phyloP scores from a whole-genome alignment of 2,888 invertebrate species.

The Nomada fucata region DNA sequence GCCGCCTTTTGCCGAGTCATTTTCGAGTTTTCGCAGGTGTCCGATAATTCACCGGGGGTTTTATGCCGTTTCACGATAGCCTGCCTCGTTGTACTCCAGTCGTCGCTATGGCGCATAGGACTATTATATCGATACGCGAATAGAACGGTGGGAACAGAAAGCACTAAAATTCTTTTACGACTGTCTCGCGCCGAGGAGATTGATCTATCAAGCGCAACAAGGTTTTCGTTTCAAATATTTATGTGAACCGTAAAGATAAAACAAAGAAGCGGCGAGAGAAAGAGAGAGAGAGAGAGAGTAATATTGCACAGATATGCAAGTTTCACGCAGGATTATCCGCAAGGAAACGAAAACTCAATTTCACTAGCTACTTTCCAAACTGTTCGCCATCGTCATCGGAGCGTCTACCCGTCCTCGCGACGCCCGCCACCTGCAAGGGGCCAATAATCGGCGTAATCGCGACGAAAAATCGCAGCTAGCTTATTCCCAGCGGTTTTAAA shows the following conservation, averaged over 20 bases:
- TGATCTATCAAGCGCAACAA: no score
- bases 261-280: background rate
- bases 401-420: background rate
- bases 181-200: no score
- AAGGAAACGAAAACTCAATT: background rate
- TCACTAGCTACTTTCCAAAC: background rate
- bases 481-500: conserved; percentile 30
- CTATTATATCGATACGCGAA: background rate
- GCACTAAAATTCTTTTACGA: no score
- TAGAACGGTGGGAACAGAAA: no score
- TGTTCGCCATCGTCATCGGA: no score
- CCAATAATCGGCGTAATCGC: conserved; percentile 28
- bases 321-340: background rate
- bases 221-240: background rate
- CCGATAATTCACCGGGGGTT: background rate
- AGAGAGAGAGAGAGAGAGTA: no score
- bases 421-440: background rate
- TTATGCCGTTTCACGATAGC: background rate
- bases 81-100: background rate
- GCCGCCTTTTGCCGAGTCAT: background rate
- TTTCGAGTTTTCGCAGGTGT: background rate
- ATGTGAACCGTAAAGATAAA: background rate
- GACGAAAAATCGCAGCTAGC: conserved; percentile 28
- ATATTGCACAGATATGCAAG: background rate
- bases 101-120: background rate